Percentiles rank a stretch among this genome's conserved stretches.
Conservation (phyloP, 2,797 vertebrate species). For the Micromesistius poutassou region DNA sequence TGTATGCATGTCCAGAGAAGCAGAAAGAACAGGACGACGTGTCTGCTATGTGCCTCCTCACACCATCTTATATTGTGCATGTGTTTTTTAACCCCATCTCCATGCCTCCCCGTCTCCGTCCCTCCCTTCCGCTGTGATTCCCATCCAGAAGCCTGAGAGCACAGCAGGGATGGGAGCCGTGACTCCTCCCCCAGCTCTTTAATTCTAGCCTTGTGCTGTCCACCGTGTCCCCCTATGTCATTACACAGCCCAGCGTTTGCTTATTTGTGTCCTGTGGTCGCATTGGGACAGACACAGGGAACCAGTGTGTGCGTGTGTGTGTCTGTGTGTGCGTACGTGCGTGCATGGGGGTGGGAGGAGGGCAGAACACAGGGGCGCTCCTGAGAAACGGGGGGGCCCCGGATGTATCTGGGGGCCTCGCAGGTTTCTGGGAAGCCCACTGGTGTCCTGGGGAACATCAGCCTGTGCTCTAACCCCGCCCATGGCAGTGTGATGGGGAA, state of each 20-base stretch:
- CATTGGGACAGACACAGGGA: constrained; percentile 70
- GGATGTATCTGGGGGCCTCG: too few relatives aligned
- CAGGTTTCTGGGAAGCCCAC: too few relatives aligned
- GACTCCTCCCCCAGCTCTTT: constrained; percentile 59
- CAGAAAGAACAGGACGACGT: constrained; percentile 26
- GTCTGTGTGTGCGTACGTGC: not conserved
- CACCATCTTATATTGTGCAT: not conserved
- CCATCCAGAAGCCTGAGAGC: constrained; percentile 51
- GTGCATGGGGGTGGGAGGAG: not conserved
- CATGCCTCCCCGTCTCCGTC: too few relatives aligned
- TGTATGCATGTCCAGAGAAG: constrained; percentile 21
- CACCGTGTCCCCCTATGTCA: constrained; percentile 73
- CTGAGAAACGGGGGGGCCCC: too few relatives aligned
- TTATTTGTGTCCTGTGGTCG: constrained; percentile 79
- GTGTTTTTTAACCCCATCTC: not conserved
- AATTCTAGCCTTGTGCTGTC: constrained; percentile 71
- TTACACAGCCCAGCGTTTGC: constrained; percentile 73
- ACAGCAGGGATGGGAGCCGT: constrained; percentile 63
- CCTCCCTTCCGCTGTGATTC: constrained; percentile 27
- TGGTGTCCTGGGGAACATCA: too few relatives aligned
- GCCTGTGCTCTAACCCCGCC: not conserved
- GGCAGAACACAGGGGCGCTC: too few relatives aligned
- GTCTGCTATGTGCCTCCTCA: too few relatives aligned
- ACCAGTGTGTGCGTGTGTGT: constrained; percentile 36
- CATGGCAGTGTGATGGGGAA: not conserved